Evolutionary conservation across 1,140 invertebrate genomes (phyloP), one percentile per base, ranked within the genome.

Genomic region (Neodiprion virginianus): DNA sequence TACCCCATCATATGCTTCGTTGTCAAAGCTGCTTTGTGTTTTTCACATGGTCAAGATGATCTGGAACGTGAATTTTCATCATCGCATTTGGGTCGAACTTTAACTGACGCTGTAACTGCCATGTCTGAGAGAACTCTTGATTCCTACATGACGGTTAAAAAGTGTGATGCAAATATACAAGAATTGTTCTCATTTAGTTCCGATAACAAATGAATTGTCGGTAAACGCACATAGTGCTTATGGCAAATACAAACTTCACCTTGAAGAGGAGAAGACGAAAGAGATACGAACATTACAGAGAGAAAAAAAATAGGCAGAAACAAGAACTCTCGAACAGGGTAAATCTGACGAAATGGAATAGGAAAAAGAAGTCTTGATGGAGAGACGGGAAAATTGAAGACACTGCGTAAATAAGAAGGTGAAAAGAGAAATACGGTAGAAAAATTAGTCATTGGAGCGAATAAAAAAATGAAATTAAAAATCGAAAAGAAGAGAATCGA

Each of bases 41-140:
- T 75, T 48, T 68, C 75, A 48, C 75, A 76, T 69, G 72, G 65
- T 12, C 47, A 74, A 12, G 75, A 65, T 14, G 75, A 76, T 49
- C 72, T 76, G 1, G 65, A 74, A 74, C 48, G 75, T 14, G 17
- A 72, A 8, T 74, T 74, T 76, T 76, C 72, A 17, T 14, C 47
- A 14, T 74, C 75, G 8, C 47, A 14, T 74, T 74, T 72, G 14
- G 48, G 9, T 48, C 23, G 48, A 28, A 17, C 17, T 11, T 49
- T 74, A 9, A 74, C 66, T 10, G 67, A 72, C 47, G 47, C 67
- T 47, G 28, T 10, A 72, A 53, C 72, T 8, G 28, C 10, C 67
- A 69, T 74, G 72, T 72, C 17, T 69, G 72, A 74, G 73, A 48
- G 53, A 9, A 76, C 66, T 7, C 40, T 76, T 53, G 50, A 53